A percentile compares a stretch with the other conserved stretches of the same genome.
Evolutionary conservation across 2,113 vertebrate genomes (phyloP).

Genomic region (Urocolius indicus): DNA sequence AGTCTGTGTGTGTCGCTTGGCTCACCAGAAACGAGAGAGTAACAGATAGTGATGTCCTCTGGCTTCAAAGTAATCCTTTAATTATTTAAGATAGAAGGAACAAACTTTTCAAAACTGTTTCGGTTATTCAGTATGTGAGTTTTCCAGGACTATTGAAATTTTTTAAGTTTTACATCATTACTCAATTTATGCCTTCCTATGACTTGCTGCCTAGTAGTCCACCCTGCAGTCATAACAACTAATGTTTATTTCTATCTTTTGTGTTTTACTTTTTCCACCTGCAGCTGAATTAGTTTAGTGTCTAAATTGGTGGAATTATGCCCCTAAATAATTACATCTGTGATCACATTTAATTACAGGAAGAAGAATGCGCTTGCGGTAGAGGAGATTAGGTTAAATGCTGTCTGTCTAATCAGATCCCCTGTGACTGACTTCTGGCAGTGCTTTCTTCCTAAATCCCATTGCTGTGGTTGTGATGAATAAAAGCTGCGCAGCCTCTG

Average conservation of each 20-base stretch:
- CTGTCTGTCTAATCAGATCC: conserved; percentile 54
- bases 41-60: background rate
- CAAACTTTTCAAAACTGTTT: background rate
- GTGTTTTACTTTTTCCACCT: conserved; percentile 15
- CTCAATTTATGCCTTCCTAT: background rate
- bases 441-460: conserved; percentile 12
- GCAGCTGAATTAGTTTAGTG: background rate
- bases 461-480: background rate
- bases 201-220: background rate
- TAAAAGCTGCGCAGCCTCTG: background rate
- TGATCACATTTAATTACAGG: conserved; percentile 54
- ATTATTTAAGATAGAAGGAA: background rate
- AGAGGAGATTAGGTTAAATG: conserved; percentile 38
- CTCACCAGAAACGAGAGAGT: background rate
- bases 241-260: background rate
- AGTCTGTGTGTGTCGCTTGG: background rate
- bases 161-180: background rate
- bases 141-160: background rate
- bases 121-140: background rate
- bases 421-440: conserved; percentile 2
- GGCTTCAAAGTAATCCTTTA: background rate
- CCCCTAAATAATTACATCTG: conserved; percentile 34
- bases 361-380: background rate
- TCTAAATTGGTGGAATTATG: conserved; percentile 42
- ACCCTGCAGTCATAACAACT: background rate